Base-by-base conservation (phyloP, 2,888 invertebrate genomes). In the Diarsia dahlii region DNA sequence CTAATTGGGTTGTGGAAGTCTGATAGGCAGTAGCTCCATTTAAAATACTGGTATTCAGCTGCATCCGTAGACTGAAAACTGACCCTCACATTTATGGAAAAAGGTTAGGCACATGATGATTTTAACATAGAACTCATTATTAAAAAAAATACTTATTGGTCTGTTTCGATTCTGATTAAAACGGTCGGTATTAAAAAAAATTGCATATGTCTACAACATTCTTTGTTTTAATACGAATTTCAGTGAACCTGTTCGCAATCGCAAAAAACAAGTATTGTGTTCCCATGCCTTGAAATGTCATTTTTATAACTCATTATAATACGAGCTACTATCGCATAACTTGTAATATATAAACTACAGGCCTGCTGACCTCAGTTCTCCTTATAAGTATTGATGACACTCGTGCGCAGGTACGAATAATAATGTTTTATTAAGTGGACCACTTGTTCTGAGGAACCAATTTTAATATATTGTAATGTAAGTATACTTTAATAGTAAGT, bases 351-450 rank as follows among this genome's bases (percentile, higher is more conserved):
- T 28, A 10, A 60, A 63, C 28, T 20, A 64, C n/a, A 66, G 74
- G 75, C 74, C 77, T 64, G 77, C 80, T 84, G 87, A 87, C 87
- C 87, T 88, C 86, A 78, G 67, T 58, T 63, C 28, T 58, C 87
- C 88, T 76, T 87, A 85, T 85, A 68, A 28, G 85, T 78, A 74
- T 79, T 70, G 88, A 87, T 80, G 87, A 85, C 81, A 88, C 87
- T 87, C 76, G 65, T 69, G 81, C 71, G 81, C 84, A 70, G 69
- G 66, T 73, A 72, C 65, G 88, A 88, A 88, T 87, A 78, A 87
- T 75, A 88, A 87, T 87, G 64, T 64, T 9, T 28, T 34, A 78
- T 82, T 78, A 80, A 84, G 75, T 80, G 48, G 69, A 52, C 74
- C 83, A 87, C 71, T 84, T 81, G 79, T 82, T 50, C 52, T 56